These are phyloP conservation scores for Nicator chloris DNA, from an alignment of 2,113 vertebrate species.

Conservation along the genomic window DNA sequence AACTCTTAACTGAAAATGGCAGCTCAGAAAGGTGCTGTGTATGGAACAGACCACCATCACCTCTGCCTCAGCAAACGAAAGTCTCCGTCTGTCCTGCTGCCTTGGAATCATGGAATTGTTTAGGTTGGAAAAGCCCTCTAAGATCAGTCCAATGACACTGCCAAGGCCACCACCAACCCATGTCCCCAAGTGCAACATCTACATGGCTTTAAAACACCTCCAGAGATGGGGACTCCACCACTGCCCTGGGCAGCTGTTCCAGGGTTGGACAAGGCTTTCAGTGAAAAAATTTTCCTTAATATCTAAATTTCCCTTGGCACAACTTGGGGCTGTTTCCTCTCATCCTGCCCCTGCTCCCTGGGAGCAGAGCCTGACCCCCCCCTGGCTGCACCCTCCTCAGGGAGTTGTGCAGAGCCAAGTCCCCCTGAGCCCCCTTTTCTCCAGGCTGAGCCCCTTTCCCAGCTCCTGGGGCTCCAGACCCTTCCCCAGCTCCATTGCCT, in stretches of 20 bases:
- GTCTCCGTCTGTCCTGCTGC: neutral
- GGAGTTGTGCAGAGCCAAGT: neutral
- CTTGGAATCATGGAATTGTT: neutral
- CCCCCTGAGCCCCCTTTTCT: neutral
- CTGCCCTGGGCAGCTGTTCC: neutral
- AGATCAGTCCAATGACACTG: neutral
- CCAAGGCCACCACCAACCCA: neutral
- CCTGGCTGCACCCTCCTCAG: neutral
- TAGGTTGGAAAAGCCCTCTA: neutral
- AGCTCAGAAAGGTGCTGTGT: neutral
- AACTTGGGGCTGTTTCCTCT: neutral
- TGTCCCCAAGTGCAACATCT: neutral
- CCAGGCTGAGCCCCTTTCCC: neutral
- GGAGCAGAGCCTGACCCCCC: neutral
- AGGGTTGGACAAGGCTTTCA: neutral
- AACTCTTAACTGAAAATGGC: neutral
- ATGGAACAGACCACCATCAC: neutral
- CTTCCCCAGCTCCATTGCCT: neutral
- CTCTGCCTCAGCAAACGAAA: neutral
- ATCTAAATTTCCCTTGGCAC: neutral
- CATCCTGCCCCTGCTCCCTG: neutral
- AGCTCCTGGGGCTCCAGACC: neutral
- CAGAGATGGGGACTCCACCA: neutral
- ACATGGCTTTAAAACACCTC: neutral
- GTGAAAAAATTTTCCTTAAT: too few species aligned